Evolutionary conservation across 1,140 invertebrate genomes (phyloP).

Genomic region (Ostrea denselamellosa): DNA sequence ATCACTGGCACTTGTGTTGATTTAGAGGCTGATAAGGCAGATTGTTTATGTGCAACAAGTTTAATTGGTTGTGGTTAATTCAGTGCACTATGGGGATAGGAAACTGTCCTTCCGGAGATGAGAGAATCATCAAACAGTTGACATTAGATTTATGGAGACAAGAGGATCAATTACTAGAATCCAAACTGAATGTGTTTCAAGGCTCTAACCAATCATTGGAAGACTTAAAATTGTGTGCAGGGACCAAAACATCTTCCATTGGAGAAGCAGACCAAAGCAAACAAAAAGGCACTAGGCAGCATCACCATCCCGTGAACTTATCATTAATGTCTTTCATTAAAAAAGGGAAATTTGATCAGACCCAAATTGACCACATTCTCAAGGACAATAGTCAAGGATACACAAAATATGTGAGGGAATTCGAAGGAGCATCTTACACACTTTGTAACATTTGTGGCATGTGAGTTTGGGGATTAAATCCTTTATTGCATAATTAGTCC

Average conservation of each 20-base stretch:
- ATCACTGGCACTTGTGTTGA: no score
- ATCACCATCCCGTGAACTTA: neutral
- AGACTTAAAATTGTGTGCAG: neutral
- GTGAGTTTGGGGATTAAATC: neutral
- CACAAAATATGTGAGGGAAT: neutral
- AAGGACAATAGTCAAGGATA: neutral
- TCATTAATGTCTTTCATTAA: neutral
- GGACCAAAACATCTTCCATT: neutral
- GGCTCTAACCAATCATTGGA: neutral
- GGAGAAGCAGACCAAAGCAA: neutral
- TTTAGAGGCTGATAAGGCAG: no score
- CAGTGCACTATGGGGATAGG: neutral
- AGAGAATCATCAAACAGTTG: neutral
- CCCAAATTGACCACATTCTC: neutral
- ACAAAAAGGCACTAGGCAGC: neutral
- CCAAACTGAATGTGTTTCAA: neutral
- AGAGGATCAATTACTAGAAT: neutral
- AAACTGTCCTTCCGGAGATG: neutral
- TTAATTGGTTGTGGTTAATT: neutral
- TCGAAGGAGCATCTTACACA: neutral
- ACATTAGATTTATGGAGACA: neutral
- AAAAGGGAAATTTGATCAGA: constrained; percentile 2
- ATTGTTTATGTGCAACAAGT: no score
- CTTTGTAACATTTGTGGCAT: neutral
- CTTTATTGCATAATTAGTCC: neutral